phyloP scores from a whole-genome alignment of 1,140 invertebrate genomes.

The Zaprionus camerounensis region DNA sequence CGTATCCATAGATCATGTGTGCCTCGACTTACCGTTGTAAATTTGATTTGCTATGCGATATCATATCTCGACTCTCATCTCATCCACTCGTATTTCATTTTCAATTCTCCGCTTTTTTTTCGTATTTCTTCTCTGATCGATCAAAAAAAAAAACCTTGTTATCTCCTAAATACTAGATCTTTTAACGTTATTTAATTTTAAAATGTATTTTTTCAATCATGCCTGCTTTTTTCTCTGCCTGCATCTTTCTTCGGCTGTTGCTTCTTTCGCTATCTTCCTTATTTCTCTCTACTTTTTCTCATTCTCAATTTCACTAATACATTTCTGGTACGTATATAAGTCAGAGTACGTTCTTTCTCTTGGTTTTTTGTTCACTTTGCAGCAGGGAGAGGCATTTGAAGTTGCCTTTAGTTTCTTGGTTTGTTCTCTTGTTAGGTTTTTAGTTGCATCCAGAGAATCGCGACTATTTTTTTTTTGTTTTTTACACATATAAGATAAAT shows the following conservation, averaged over 20 bases:
- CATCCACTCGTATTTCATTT: conserved; percentile 11
- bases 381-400: not conserved
- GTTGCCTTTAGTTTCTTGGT: not conserved
- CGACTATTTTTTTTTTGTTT: not conserved
- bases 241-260: not conserved
- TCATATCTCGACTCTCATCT: conserved; percentile 24
- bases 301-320: conserved; percentile 5
- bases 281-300: not conserved
- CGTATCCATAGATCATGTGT: conserved; percentile 20
- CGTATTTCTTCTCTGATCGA: not conserved
- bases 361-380: conserved; percentile 3
- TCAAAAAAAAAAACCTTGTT: conserved; percentile 61
- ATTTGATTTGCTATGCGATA: conserved; percentile 73
- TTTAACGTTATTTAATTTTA: conserved; percentile 57
- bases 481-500: conserved; percentile 4
- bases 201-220: conserved; percentile 44
- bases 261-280: not conserved
- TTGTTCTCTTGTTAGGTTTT: not conserved
- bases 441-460: not conserved
- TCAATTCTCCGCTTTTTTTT: not conserved
- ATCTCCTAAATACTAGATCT: conserved; percentile 25
- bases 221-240: conserved; percentile 9
- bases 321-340: conserved; percentile 51
- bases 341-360: conserved; percentile 32
- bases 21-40: conserved; percentile 46